Evolutionary conservation across 2,888 invertebrate species (phyloP).

Genomic region (Drosophila pullipes): DNA sequence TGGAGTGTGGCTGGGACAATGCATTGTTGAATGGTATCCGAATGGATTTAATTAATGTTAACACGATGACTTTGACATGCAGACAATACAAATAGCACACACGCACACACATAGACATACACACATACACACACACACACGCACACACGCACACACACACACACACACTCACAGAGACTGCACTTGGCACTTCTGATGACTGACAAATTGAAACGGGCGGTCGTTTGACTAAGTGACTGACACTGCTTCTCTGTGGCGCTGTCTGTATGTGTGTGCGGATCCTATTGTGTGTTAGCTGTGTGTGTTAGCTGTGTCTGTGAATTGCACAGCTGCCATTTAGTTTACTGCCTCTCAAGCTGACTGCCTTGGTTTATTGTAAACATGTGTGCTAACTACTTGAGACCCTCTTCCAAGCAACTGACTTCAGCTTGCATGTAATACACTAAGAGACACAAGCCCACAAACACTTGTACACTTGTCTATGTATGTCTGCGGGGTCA

Average conservation of each 20-base stretch:
- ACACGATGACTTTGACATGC: slow-evolving; percentile 79
- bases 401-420: slow-evolving; percentile 34
- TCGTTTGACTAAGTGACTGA: slow-evolving; percentile 69
- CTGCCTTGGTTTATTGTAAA: slow-evolving; percentile 77
- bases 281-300: not conserved
- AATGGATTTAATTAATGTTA: slow-evolving; percentile 80
- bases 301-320: slow-evolving; percentile 15
- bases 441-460: slow-evolving; percentile 38
- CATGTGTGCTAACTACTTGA: slow-evolving; percentile 75
- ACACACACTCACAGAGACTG: slow-evolving; percentile 20
- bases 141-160: not conserved
- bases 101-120: slow-evolving; percentile 9
- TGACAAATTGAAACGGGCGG: slow-evolving; percentile 73
- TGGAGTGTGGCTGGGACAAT: slow-evolving; percentile 35
- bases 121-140: slow-evolving; percentile 1
- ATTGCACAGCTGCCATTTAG: slow-evolving; percentile 65
- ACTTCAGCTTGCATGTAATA: slow-evolving; percentile 41
- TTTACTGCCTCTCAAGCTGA: slow-evolving; percentile 68
- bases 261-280: not conserved
- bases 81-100: slow-evolving; percentile 67
- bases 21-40: slow-evolving; percentile 47
- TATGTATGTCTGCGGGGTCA: not conserved
- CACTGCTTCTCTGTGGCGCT: slow-evolving; percentile 47
- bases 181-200: slow-evolving; percentile 67
- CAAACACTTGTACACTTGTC: slow-evolving; percentile 7